Evolutionary conservation across 1,140 invertebrate genomes (phyloP), one percentile per base, ranked within the genome.

Genomic region (Eriosoma lanigerum): DNA sequence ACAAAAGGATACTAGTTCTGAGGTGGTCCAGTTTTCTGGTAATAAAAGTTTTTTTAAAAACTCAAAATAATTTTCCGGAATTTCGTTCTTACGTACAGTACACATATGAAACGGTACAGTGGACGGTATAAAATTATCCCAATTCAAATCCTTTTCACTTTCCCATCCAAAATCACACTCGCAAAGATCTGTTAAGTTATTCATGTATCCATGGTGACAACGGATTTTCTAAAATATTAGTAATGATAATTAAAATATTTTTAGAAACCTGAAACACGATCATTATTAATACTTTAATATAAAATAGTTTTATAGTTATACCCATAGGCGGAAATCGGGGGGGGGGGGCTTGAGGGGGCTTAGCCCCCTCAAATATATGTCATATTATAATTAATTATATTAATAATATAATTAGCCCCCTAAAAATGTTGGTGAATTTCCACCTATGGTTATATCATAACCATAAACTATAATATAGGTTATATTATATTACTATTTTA

Each of bases 131-230:
- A 76, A 76, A 76, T 76, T 13, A 32, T 76, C 17, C 73, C 19
- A 76, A 17, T 76, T 17, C 13, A 58, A 13, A 56, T 60, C 21
- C 0, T 58, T 17, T 76, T 32, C 50, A 29, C 15, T 76, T 44
- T 44, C 32, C 73, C 73, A 76, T 38, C 54, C 52, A 38, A 15
- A 5, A 56, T 76, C 19, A 24, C 73, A 76, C 17, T 76, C 52
- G 1, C 50, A 76, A 24, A 76, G n/a, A 56, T 56, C 73, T 1
- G 73, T 76, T 10, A 17, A 15, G 13, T 58, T 44, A n/a, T 56
- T 76, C 13, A 56, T 17, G 10, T 44, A 13, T 56, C 73, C 73
- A 38, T 44, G 58, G 15, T 46, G 32, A 76, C 73, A 76, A 56
- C 50, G 50, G 17, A 73, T 73, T 73, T 32, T 54, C 70, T 68